phyloP scores from a whole-genome alignment of 23 tunicate genomes.

The Diplosoma virens region DNA sequence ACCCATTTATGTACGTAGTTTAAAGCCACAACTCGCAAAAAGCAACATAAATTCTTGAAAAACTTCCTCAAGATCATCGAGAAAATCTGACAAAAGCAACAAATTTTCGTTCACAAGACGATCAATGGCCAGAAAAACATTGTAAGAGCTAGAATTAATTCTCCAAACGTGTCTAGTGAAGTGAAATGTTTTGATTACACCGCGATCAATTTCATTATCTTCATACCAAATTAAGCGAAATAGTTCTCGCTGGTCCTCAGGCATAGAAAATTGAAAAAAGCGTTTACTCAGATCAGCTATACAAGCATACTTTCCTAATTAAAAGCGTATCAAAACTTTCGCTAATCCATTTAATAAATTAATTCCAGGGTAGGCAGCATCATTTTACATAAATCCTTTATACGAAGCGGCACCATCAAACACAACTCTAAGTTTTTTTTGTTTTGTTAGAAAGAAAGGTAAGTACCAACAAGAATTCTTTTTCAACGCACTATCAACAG shows the following conservation, averaged over 20 bases:
- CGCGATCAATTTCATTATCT: background rate
- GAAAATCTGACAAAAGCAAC: background rate
- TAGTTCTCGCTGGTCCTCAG: conserved; percentile 10
- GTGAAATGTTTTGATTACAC: background rate
- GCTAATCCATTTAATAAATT: conserved; percentile 14
- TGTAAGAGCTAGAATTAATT: background rate
- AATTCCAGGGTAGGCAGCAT: background rate
- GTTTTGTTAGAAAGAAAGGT: conserved; percentile 7
- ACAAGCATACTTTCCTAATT: background rate
- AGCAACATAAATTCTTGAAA: background rate
- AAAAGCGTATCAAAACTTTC: conserved; percentile 7
- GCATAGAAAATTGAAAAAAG: conserved; percentile 2
- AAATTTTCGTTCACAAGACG: background rate
- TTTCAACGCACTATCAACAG: no score
- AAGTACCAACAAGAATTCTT: background rate
- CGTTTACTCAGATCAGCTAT: conserved; percentile 16
- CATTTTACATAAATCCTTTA: background rate
- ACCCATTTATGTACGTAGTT: conserved; percentile 5
- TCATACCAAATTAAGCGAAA: background rate
- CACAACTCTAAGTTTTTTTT: background rate
- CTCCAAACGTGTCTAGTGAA: conserved; percentile 23
- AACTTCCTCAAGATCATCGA: background rate
- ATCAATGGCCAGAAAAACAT: conserved; percentile 1
- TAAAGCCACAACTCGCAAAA: conserved; percentile 4
- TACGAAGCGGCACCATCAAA: conserved; percentile 7